Conservation (phyloP, 2,113 vertebrate species). For the Hippocampus zosterae region DNA sequence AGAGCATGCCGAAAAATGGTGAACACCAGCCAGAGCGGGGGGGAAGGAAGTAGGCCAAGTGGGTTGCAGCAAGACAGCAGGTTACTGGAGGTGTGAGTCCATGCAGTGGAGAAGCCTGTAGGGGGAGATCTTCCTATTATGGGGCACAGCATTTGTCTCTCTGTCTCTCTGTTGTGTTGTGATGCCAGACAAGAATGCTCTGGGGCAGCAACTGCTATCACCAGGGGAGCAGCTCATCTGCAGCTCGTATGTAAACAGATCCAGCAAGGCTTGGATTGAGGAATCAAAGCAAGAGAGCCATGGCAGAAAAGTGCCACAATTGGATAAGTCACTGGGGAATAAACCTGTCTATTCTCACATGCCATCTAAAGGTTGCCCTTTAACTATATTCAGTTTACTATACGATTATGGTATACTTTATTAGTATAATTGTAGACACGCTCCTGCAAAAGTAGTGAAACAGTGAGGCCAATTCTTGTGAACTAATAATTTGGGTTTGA, state of each 20-base stretch:
- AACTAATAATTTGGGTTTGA: too few relatives aligned
- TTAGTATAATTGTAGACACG: too few relatives aligned
- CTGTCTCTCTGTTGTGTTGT: conserved; percentile 65
- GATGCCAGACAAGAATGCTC: conserved; percentile 70
- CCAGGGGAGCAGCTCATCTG: conserved; percentile 58
- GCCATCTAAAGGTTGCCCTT: background rate
- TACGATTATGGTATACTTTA: too few relatives aligned
- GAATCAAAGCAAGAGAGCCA: conserved; percentile 29
- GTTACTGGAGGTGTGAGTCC: conserved; percentile 40
- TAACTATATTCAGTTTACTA: background rate
- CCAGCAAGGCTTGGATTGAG: conserved; percentile 20
- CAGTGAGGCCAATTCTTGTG: too few relatives aligned
- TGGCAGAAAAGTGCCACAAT: conserved; percentile 5
- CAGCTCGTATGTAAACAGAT: conserved; percentile 50
- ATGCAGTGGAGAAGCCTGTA: conserved; percentile 56
- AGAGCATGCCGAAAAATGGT: conserved; percentile 42
- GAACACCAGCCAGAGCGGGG: conserved; percentile 17
- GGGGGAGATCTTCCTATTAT: conserved; percentile 65
- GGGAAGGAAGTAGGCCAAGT: conserved; percentile 20
- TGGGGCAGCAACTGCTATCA: conserved; percentile 56
- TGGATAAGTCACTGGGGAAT: conserved; percentile 22
- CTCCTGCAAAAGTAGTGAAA: too few relatives aligned
- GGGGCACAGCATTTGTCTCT: conserved; percentile 52
- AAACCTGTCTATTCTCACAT: conserved; percentile 4
- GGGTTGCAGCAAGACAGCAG: conserved; percentile 24